Base-by-base conservation (phyloP, 2,113 vertebrate species). In the Diadophis punctatus region DNA sequence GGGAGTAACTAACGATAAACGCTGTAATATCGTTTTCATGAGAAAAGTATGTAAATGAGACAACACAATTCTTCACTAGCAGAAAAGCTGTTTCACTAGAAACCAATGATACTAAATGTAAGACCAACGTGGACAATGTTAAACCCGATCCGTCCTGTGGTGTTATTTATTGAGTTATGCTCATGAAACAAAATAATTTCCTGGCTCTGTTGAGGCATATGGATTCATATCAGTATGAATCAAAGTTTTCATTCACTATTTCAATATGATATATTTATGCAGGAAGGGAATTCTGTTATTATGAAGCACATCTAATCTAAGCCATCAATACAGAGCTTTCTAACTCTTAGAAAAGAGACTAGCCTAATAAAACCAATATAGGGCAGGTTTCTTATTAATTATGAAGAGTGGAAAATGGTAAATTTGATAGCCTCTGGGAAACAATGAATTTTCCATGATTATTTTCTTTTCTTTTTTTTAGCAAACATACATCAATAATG, bases 171-270 rank as follows among this genome's bases (percentile, higher is more conserved):
- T 96, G 90, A 90, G 94, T 94, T 87, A 92, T 14, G 16, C 30
- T n/a, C 89, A 90, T 95, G 90, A 95, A 94, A 60, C 27, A 95
- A 94, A 85, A 88, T 22, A 91, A 90, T 92, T 95, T 95, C 94
- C 34, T 90, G 91, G 39, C 39, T 91, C 93, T 93, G 56, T 94
- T 93, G 94, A 94, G 91, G 53, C 94, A 93, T 74, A 86, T 95
- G 49, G 93, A 93, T 58, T n/a, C 91, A 16, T 90, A 87, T 91
- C 84, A 93, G 27, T n/a, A 91, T 86, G 60, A 60, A 84, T 91
- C 93, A 93, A 91, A 4, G 89, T 91, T 93, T 95, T 95, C 93
- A 94, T 60, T 93, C 56, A 90, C 20, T 23, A 92, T 27, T 94
- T 96, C 63, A 93, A 56, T 84, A 91, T 60, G 84, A 56, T 30